Conservation (phyloP, 2,888 invertebrate species). For the Xylota sylvarum region DNA sequence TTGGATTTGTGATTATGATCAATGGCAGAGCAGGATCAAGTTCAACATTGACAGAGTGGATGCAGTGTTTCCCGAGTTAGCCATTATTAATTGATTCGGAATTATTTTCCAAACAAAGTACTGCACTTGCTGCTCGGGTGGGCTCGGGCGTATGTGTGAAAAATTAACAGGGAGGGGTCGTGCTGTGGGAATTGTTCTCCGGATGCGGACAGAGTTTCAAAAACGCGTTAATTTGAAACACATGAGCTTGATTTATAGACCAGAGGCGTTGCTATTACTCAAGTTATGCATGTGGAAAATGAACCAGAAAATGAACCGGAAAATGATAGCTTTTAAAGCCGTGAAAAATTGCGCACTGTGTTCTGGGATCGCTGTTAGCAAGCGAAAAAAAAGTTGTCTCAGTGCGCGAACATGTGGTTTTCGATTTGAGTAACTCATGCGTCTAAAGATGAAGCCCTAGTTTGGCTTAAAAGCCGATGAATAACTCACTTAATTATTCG, state of each 20-base stretch:
- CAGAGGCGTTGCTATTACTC: not conserved
- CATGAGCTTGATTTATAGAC: constrained; percentile 40
- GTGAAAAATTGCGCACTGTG: constrained; percentile 10
- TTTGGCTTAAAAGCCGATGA: too few species aligned
- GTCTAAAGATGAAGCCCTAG: too few species aligned
- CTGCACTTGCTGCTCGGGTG: constrained; percentile 34
- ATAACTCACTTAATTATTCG: too few species aligned
- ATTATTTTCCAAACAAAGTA: constrained; percentile 50
- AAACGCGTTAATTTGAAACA: constrained; percentile 33
- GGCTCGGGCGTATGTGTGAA: constrained; percentile 50
- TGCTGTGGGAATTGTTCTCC: constrained; percentile 46
- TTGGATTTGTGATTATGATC: constrained; percentile 71
- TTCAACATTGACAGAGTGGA: constrained; percentile 74
- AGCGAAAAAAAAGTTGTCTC: not conserved
- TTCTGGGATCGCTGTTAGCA: not conserved
- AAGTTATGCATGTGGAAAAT: not conserved
- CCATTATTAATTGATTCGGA: constrained; percentile 61
- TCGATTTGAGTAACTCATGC: too few species aligned
- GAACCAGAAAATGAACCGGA: not conserved
- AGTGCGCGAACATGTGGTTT: too few species aligned
- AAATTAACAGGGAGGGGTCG: constrained; percentile 48
- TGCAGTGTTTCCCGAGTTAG: constrained; percentile 32
- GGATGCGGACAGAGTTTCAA: constrained; percentile 25
- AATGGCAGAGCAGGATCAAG: constrained; percentile 70
- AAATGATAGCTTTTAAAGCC: constrained; percentile 3